phyloP scores from a whole-genome alignment of 2,888 invertebrate genomes.

The Rhamphomyia laevipes region DNA sequence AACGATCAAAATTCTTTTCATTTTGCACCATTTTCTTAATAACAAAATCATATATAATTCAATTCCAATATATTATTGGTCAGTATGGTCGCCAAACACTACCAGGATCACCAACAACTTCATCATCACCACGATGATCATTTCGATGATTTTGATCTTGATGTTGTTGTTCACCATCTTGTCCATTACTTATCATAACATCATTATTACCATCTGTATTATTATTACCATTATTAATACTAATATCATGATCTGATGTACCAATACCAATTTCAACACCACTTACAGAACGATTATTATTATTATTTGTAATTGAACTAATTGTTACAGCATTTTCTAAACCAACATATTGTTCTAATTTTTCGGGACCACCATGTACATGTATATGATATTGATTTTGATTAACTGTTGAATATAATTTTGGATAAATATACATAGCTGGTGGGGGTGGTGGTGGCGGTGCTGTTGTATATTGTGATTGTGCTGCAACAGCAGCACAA shows the following conservation, averaged over 20 bases:
- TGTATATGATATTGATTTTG: slow-evolving; percentile 80
- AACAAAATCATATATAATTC: no score
- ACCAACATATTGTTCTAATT: slow-evolving; percentile 52
- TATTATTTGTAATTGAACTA: slow-evolving; percentile 40
- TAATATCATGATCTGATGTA: slow-evolving; percentile 28
- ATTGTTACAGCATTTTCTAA: slow-evolving; percentile 46
- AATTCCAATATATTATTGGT: slow-evolving; percentile 21
- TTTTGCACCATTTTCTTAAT: no score
- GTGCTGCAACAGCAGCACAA: slow-evolving; percentile 38
- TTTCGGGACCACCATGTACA: slow-evolving; percentile 52
- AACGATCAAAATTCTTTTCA: no score
- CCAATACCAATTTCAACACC: slow-evolving; percentile 45
- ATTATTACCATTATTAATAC: neutral
- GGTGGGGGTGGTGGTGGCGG: no score
- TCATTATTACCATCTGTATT: slow-evolving; percentile 6
- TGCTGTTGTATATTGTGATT: slow-evolving; percentile 31
- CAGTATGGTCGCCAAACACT: slow-evolving; percentile 71
- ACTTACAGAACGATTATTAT: slow-evolving; percentile 30
- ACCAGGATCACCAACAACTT: slow-evolving; percentile 37
- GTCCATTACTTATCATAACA: neutral
- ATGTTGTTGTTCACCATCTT: slow-evolving; percentile 6
- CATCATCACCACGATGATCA: slow-evolving; percentile 16
- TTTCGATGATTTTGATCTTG: neutral
- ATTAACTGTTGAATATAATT: slow-evolving; percentile 72
- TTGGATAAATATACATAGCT: slow-evolving; percentile 64